Evolutionary conservation across 2,888 invertebrate genomes (phyloP).

Genomic region (Archips xylosteana): DNA sequence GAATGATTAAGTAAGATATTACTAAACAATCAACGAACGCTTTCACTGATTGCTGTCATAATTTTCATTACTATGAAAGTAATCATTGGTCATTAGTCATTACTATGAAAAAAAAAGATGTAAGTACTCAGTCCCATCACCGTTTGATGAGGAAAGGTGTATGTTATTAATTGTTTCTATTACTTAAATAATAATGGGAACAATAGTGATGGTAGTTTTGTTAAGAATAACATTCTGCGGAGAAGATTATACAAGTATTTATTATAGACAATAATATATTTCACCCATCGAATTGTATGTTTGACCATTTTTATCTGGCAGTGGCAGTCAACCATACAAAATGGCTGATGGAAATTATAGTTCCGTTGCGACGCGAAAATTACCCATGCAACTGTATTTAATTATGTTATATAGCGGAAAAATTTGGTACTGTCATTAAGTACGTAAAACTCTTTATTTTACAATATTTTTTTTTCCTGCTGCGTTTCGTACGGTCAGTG

Average conservation of each 20-base stretch:
- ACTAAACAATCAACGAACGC: constrained; percentile 1
- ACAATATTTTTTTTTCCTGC: no score
- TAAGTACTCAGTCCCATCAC: background rate
- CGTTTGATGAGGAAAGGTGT: constrained; percentile 21
- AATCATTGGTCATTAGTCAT: constrained; percentile 31
- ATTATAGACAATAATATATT: background rate
- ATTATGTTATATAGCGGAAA: no score
- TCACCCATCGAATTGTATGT: no score
- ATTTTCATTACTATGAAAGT: constrained; percentile 25
- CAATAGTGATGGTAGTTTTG: background rate
- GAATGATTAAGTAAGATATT: constrained; percentile 7
- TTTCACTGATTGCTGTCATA: constrained; percentile 27
- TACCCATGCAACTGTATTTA: no score
- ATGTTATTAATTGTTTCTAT: constrained; percentile 5
- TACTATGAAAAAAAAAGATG: constrained; percentile 27
- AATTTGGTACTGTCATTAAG: no score
- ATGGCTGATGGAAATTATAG: no score
- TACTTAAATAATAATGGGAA: constrained; percentile 1
- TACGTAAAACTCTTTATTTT: no score
- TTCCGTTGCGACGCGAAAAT: no score
- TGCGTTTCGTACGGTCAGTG: no score
- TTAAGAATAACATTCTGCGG: background rate
- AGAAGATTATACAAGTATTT: background rate
- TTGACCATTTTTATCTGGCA: no score
- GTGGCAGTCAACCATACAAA: no score